Evolutionary conservation across 2,113 vertebrate genomes (phyloP).

Genomic region (Rhinoptilus africanus): DNA sequence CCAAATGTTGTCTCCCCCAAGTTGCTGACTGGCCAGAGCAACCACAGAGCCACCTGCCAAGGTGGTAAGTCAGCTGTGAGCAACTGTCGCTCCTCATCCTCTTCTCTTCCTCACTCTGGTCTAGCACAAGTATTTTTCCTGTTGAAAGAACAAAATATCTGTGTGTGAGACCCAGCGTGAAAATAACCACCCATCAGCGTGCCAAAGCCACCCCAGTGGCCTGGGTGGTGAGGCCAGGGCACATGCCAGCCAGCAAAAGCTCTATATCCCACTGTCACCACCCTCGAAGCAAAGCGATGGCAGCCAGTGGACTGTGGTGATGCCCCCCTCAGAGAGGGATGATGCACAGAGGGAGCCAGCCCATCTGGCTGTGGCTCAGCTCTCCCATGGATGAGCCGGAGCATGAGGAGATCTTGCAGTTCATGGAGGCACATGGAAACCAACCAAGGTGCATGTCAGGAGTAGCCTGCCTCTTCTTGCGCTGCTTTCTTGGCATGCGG

Average conservation of each 20-base stretch:
- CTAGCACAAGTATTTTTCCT: background rate
- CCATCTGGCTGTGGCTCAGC: rapidly evolving
- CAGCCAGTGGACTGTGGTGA: background rate
- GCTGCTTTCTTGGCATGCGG: background rate
- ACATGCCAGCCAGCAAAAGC: background rate
- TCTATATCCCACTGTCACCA: background rate
- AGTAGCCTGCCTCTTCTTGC: background rate
- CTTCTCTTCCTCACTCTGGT: background rate
- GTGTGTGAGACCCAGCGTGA: background rate
- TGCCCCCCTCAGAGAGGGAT: rapidly evolving
- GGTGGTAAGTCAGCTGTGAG: background rate
- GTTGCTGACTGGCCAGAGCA: background rate
- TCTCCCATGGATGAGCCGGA: background rate
- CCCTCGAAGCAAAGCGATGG: background rate
- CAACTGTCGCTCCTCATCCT: background rate
- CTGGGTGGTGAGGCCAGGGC: background rate
- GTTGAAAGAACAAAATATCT: background rate
- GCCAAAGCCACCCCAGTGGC: rapidly evolving
- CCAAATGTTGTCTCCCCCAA: background rate
- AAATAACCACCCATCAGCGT: background rate
- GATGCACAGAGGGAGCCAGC: rapidly evolving
- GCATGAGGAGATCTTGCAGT: background rate
- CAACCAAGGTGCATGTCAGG: background rate
- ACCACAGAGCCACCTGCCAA: background rate
- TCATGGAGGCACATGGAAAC: background rate